phyloP scores from a whole-genome alignment of 2,113 vertebrate species.

The Mormyrus iriodes region DNA sequence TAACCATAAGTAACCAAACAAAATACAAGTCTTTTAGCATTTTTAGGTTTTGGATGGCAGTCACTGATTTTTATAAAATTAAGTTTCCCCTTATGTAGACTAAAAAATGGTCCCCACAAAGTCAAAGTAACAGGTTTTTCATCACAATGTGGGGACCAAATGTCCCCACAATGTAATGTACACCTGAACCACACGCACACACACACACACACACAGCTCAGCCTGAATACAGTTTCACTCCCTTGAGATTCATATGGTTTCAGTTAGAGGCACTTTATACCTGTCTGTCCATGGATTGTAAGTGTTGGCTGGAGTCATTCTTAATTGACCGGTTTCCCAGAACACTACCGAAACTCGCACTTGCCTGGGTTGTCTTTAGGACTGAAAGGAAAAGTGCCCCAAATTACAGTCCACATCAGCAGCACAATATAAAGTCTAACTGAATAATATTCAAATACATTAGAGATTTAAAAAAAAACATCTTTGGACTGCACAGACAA shows the following conservation, averaged over 20 bases:
- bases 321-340: slow-evolving; percentile 76
- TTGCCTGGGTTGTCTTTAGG: slow-evolving; percentile 83
- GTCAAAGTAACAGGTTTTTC: neutral
- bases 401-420: neutral
- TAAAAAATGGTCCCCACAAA: neutral
- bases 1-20: neutral
- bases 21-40: neutral
- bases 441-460: neutral
- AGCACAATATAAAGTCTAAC: neutral
- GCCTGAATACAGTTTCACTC: neutral
- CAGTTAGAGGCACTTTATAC: slow-evolving; percentile 48
- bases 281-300: slow-evolving; percentile 77
- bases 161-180: neutral
- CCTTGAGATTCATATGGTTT: neutral
- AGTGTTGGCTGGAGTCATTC: slow-evolving; percentile 73
- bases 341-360: slow-evolving; percentile 81
- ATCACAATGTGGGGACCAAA: neutral
- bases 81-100: neutral
- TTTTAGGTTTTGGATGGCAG: neutral
- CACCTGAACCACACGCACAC: neutral
- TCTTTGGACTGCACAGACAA: neutral
- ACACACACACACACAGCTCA: neutral
- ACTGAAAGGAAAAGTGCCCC: slow-evolving; percentile 43
- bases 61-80: neutral
- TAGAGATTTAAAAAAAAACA: neutral